phyloP scores from a whole-genome alignment of 1,140 invertebrate species.

The Drosophila asahinai region DNA sequence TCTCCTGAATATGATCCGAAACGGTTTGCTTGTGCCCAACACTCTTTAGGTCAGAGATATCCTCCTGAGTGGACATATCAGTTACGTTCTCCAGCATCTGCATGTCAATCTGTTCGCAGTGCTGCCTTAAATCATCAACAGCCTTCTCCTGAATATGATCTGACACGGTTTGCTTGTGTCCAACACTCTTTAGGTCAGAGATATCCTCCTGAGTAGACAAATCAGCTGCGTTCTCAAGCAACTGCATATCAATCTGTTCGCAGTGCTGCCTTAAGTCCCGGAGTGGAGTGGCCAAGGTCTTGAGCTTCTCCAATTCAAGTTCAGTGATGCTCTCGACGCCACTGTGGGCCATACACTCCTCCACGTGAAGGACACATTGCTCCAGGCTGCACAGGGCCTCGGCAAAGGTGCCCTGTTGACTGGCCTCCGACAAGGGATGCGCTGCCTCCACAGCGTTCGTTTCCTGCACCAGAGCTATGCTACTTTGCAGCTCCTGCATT shows the following conservation, averaged over 20 bases:
- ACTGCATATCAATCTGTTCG: constrained; percentile 62
- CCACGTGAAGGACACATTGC: constrained; percentile 71
- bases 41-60: constrained; percentile 76
- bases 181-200: constrained; percentile 80
- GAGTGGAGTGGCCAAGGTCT: constrained; percentile 66
- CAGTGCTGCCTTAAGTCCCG: constrained; percentile 69
- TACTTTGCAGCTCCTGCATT: constrained; percentile 64
- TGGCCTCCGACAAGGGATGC: constrained; percentile 58
- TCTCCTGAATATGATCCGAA: constrained; percentile 72
- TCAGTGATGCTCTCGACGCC: constrained; percentile 57
- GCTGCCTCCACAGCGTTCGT: constrained; percentile 46
- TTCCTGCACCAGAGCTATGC: constrained; percentile 66
- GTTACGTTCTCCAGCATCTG: constrained; percentile 64
- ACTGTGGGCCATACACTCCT: constrained; percentile 70
- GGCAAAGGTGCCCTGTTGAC: constrained; percentile 67
- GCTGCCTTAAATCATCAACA: constrained; percentile 42
- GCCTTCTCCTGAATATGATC: constrained; percentile 68
- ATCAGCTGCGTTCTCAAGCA: constrained; percentile 66
- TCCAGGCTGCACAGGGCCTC: constrained; percentile 74
- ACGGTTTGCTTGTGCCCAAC: constrained; percentile 84
- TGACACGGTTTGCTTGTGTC: constrained; percentile 82
- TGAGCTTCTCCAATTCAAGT: constrained; percentile 62
- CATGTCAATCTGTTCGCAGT: constrained; percentile 67
- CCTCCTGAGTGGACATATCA: constrained; percentile 73
- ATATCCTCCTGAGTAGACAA: constrained; percentile 73